Base-by-base conservation (phyloP, 2,113 vertebrate species). In the Benitochromis conjunctus region DNA sequence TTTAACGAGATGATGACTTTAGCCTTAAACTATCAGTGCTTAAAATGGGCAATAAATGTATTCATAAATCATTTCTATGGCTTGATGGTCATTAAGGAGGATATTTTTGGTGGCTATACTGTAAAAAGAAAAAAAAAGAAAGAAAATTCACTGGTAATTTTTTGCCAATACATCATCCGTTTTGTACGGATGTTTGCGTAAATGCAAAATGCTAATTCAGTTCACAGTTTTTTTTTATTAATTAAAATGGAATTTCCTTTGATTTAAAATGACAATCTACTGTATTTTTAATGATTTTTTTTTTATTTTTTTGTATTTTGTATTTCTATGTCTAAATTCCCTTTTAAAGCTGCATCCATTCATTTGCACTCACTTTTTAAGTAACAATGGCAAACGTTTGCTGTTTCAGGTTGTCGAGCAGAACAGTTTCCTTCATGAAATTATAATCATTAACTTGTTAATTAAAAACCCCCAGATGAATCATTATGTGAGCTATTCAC, bases 101-200 rank as follows among this genome's bases (percentile, higher is more conserved):
- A 9, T 69, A n/a, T 19, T 12, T 11, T 55, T 11, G 6, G 7
- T 13, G 0, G n/a, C 36, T 69, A 41, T 11, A 16, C 7, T 69
- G n/a, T 43, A 43, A 69, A 66, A 64, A 6, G 4, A 12, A 43
- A 43, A 11, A 43, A 43, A 36, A 38, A 8, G 1, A 66, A 5
- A 41, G n/a, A 66, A 66, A 9, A 14, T 21, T 21, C 21, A 21
- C 34, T 66, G 11, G 0, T 24, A 69, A 69, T 69, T 69, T 43
- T 69, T n/a, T 24, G 38, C 64, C 19, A 66, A 21, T 21, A 66
- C 62, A 0, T 43, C 11, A 66, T 71, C 13, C 0, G 0, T 18
- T 71, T 3, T 71, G 26, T 46, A 71, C 10, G 8, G 41, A 71
- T 5, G 8, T 71, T 46, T 71, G 38, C 0, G 13, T 69, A 26